Base-by-base conservation (phyloP, 1,140 invertebrate genomes). In the Philaenus spumarius region DNA sequence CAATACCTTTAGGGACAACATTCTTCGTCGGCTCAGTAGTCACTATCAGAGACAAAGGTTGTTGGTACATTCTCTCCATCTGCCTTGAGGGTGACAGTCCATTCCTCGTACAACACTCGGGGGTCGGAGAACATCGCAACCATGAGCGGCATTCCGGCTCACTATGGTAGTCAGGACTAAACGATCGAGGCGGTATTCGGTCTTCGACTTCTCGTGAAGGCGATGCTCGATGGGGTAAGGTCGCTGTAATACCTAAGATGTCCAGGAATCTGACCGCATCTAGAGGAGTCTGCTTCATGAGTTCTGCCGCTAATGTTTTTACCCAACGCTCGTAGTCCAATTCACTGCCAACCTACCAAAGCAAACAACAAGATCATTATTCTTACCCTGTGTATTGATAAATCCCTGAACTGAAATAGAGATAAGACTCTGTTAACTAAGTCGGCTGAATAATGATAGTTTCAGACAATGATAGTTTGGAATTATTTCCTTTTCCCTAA, bases 221-320 rank as follows among this genome's bases (percentile, higher is more conserved):
- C 46, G 63, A 60, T 0, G 63, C 70, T 24, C 47, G 42, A 19
- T 11, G 52, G 15, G 23, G 43, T 7, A 24, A 51, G 19, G 48
- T 59, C 40, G 48, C 62, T 12, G 62, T 63, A 40, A 63, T 67
- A 0, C 74, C 74, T 14, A 77, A 64, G 30, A 77, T 75, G 52
- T 77, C 76, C 50, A 77, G 62, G 62, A 75, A 77, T 54, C 73
- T 71, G n/a, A 77, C 70, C 1, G 78, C 74, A 5, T 80, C 77
- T n/a, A 83, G 72, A 2, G 81, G 81, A 2, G 81, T 83, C 64
- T 83, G 81, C 1, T 80, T 73, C 23, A 83, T 77, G 2, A 83
- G 70, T 66, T 83, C 80, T 0, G 80, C 78, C 0, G 80, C 81
- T 30, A 83, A 76, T 0, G 79, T 77, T 58, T 79, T 77, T 15